Evolutionary conservation across 2,888 invertebrate species (phyloP), one percentile per base, ranked within the genome.

Genomic region (Rotaria macrura): DNA sequence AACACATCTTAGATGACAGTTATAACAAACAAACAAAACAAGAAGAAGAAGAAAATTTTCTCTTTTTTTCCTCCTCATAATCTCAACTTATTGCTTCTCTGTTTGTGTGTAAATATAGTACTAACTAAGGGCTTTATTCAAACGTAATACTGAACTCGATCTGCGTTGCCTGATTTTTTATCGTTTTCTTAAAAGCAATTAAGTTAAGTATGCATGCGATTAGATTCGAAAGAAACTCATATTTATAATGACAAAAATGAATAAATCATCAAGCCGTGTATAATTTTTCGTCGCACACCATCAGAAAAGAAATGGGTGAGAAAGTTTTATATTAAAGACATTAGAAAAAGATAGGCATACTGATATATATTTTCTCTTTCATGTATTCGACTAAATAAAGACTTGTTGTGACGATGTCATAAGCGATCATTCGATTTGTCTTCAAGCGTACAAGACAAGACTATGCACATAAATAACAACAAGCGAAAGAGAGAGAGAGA

Each of bases 391-490:
- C 34, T 65, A 65, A 34, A 65, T 65, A 17, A 4, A 65, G 65
- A 29, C 29, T 65, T 10, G 65, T 29, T 52, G 52, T 23, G 52
- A 52, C 52, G 23, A 52, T 52, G 52, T 34, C 29, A 65, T n/a
- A 65, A 65, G 65, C 65, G 65, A 65, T 65, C 65, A 65, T 34
- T n/a, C 65, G 65, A 65, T 65, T 65, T 65, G 65, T 65, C 65
- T 65, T 65, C 65, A 65, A 65, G 34, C 65, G 3, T 34, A 57
- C 34, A 34, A 65, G 14, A 65, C 65, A 65, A 65, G 65, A 65
- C 29, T 34, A 17, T 34, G 29, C 65, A 65, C 65, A 65, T 65
- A 65, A 65, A 65, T 14, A 65, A 34, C 29, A 14, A 29, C 10
- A 2, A 65, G 34, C 29, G 65, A 65, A 29, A 12, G 34, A 65